These are phyloP conservation scores for Catajapyx aquilonaris DNA, from an alignment of 1,140 invertebrate genomes.

Conservation along the genomic window DNA sequence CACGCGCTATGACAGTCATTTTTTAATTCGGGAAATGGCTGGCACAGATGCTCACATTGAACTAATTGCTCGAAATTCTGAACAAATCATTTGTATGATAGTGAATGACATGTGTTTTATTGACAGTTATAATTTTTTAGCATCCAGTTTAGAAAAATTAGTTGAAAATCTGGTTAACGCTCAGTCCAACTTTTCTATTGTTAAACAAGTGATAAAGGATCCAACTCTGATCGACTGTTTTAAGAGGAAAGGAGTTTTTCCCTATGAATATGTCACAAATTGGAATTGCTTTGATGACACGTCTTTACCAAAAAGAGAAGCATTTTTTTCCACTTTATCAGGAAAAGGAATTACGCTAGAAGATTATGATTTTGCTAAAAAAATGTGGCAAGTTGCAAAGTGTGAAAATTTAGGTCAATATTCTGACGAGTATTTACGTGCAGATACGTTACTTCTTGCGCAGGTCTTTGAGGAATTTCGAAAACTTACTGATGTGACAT, in stretches of 20 bases:
- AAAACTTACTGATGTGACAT: background rate
- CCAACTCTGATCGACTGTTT: background rate
- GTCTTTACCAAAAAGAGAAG: background rate
- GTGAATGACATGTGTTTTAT: background rate
- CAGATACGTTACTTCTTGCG: background rate
- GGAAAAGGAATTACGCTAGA: background rate
- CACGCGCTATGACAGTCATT: background rate
- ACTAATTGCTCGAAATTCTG: background rate
- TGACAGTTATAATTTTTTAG: background rate
- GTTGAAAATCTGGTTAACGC: background rate
- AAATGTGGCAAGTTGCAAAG: background rate
- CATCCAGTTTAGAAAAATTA: background rate
- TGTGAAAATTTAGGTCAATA: background rate
- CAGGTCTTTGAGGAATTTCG: background rate
- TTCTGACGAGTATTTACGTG: background rate
- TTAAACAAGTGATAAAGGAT: background rate
- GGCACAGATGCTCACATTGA: background rate
- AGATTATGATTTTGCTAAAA: background rate
- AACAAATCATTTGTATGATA: background rate
- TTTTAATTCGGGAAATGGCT: no score
- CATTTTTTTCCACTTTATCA: background rate
- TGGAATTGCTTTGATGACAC: background rate
- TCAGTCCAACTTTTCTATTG: background rate
- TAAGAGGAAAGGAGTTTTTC: background rate
- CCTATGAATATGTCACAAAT: background rate